Percentiles rank a stretch among this genome's conserved stretches.
These are phyloP conservation scores for Lepus oiostolus DNA, from an alignment of 2,797 vertebrate species.

Conservation along the genomic window DNA sequence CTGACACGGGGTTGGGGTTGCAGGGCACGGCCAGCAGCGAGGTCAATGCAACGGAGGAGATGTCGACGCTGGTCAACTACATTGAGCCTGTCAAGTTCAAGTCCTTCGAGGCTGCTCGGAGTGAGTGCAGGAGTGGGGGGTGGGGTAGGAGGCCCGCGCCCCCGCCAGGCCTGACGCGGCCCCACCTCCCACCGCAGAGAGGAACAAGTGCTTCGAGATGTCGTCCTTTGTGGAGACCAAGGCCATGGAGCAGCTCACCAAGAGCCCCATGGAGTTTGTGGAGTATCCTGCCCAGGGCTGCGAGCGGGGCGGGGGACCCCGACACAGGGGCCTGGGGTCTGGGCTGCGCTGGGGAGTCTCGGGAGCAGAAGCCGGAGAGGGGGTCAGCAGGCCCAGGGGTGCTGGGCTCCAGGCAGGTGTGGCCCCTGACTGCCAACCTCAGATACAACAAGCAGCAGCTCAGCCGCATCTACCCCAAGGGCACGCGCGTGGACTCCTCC, in stretches of 20 bases:
- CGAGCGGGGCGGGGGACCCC: fast-evolving
- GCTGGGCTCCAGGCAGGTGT: not conserved
- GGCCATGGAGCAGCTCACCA: constrained; percentile 94
- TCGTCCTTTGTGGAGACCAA: constrained; percentile 97
- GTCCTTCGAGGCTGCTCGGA: constrained; percentile 91
- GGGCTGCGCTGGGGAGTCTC: not conserved
- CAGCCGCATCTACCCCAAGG: constrained; percentile 97
- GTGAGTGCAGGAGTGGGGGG: constrained; percentile 88
- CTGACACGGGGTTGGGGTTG: constrained; percentile 1
- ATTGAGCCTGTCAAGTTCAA: constrained; percentile 97
- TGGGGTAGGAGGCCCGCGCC: not conserved
- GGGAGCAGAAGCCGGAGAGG: not conserved
- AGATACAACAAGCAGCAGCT: constrained; percentile 97
- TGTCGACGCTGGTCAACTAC: constrained; percentile 96
- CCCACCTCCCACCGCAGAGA: constrained; percentile 86
- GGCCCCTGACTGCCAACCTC: constrained; percentile 80
- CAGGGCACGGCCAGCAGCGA: constrained; percentile 96
- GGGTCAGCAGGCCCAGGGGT: not conserved
- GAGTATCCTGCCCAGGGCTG: constrained; percentile 92
- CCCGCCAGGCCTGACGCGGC: not conserved
- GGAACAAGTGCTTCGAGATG: constrained; percentile 95
- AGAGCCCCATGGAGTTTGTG: constrained; percentile 94
- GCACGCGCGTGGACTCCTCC: constrained; percentile 95
- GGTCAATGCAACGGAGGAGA: constrained; percentile 95
- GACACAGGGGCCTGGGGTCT: not conserved